phyloP scores from a whole-genome alignment of 1,140 invertebrate genomes.

The Drosophila miranda region DNA sequence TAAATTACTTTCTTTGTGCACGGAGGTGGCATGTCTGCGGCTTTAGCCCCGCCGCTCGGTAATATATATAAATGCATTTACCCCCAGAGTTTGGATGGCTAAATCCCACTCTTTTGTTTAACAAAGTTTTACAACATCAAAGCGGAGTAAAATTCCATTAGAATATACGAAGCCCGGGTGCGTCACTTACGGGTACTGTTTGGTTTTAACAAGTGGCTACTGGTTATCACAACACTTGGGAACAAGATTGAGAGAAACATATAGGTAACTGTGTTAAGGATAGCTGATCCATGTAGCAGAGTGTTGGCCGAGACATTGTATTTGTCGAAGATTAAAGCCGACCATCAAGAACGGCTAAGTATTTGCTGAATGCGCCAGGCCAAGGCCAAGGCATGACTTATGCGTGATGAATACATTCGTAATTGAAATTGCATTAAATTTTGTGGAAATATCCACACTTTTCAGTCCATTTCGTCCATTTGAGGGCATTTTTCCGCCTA shows the following conservation, averaged over 20 bases:
- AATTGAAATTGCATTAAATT: no score
- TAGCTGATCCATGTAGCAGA: no score
- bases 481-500: neutral
- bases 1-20: slow-evolving; percentile 41
- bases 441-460: no score
- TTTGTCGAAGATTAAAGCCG: no score
- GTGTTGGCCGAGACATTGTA: no score
- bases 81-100: neutral
- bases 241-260: neutral
- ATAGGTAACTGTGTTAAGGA: no score
- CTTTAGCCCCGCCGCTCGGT: slow-evolving; percentile 18
- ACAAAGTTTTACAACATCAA: slow-evolving; percentile 20
- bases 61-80: slow-evolving; percentile 31
- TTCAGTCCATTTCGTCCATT: neutral
- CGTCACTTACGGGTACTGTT: slow-evolving; percentile 14
- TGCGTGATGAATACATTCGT: no score
- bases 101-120: neutral
- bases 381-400: no score
- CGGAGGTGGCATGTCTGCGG: slow-evolving; percentile 12
- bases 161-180: neutral
- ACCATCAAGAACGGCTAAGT: no score
- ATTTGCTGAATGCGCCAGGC: no score
- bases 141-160: slow-evolving; percentile 31
- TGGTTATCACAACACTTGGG: slow-evolving; percentile 19
- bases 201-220: slow-evolving; percentile 34